phyloP scores from a whole-genome alignment of 2,113 vertebrate genomes.

The Poeciliopsis occidentalis region DNA sequence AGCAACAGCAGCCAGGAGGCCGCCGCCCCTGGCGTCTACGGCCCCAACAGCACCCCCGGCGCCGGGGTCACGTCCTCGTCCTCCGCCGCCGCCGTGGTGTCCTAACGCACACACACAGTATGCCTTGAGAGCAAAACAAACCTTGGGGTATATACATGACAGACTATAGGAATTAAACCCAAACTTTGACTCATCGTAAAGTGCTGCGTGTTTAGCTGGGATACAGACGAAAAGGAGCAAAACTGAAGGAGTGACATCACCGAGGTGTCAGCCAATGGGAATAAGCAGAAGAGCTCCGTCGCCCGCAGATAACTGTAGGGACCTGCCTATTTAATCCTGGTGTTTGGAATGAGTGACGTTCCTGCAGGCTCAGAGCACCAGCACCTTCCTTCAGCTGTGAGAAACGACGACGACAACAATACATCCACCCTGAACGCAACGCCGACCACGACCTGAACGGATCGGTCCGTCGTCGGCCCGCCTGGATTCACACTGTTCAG shows the following conservation, averaged over 20 bases:
- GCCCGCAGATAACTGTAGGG: slow-evolving; percentile 80
- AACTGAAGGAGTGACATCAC: slow-evolving; percentile 41
- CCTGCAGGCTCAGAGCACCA: slow-evolving; percentile 78
- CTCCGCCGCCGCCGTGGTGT: slow-evolving; percentile 92
- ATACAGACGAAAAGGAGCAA: slow-evolving; percentile 62
- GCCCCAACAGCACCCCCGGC: slow-evolving; percentile 72
- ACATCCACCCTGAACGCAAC: slow-evolving; percentile 65
- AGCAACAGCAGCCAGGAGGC: slow-evolving; percentile 83
- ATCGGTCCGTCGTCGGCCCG: slow-evolving; percentile 67
- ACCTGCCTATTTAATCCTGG: slow-evolving; percentile 78
- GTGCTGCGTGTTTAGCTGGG: slow-evolving; percentile 81
- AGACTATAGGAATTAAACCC: slow-evolving; percentile 67
- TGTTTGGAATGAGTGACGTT: slow-evolving; percentile 57
- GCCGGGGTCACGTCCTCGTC: slow-evolving; percentile 91
- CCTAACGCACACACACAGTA: slow-evolving; percentile 88
- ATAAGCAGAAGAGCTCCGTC: slow-evolving; percentile 73
- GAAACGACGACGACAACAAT: slow-evolving; percentile 68
- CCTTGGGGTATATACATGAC: slow-evolving; percentile 41
- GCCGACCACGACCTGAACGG: slow-evolving; percentile 35
- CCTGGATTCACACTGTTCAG: slow-evolving; percentile 77
- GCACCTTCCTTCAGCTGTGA: slow-evolving; percentile 70
- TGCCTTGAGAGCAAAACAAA: slow-evolving; percentile 63
- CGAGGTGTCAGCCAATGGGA: slow-evolving; percentile 37
- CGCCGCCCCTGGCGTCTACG: slow-evolving; percentile 76
- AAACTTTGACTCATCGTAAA: slow-evolving; percentile 73